Evolutionary conservation across 2,797 vertebrate genomes (phyloP).

Genomic region (Delichon dasypus): DNA sequence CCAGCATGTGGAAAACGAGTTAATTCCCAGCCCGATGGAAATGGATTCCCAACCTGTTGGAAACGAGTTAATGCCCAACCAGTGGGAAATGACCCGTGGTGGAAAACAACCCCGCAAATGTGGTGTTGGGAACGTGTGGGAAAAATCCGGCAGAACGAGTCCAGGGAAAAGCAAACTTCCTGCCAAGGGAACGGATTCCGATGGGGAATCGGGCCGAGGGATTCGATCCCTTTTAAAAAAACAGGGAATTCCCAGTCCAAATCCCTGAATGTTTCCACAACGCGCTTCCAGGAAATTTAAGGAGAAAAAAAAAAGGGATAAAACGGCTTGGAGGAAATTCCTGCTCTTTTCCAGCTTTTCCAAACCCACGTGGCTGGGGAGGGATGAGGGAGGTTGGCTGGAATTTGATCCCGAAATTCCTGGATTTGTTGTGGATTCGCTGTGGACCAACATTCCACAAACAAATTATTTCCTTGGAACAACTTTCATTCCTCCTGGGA

Average conservation of each 20-base stretch:
- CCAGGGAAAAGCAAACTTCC: not conserved
- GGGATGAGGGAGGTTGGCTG: not conserved
- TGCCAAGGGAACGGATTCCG: not conserved
- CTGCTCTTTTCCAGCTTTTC: not conserved
- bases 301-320: too few relatives aligned
- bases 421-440: not conserved
- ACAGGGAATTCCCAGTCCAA: not conserved
- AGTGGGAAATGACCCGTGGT: not conserved
- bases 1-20: not conserved
- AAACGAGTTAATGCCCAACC: not conserved
- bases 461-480: not conserved
- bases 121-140: fast-evolving
- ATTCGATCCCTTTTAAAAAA: not conserved
- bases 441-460: not conserved
- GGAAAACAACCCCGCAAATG: not conserved
- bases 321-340: not conserved
- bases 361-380: fast-evolving
- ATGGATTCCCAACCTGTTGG: not conserved
- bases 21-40: not conserved
- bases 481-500: not conserved
- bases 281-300: not conserved
- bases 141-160: fast-evolving
- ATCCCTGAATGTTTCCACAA: not conserved
- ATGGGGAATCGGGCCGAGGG: not conserved
- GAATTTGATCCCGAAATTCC: not conserved